Evolutionary conservation across 2,888 invertebrate genomes (phyloP), one percentile per base, ranked within the genome.

Genomic region (Athetis lepigone): DNA sequence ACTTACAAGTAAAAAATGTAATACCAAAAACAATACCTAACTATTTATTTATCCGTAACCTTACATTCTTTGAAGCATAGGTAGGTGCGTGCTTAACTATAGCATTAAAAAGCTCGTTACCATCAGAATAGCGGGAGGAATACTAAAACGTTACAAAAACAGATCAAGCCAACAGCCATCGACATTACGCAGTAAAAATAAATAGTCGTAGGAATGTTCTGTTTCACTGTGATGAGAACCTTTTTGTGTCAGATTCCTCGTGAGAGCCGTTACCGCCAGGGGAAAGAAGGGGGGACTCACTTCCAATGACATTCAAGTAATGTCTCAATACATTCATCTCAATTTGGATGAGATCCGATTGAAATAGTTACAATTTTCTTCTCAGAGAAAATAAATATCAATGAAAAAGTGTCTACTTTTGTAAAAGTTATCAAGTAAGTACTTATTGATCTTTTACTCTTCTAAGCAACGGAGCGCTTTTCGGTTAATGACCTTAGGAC

Each of bases 311-410:
- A 73, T 73, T 61, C 77, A 56, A 49, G 51, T 54, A 59, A 65
- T 49, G 62, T 74, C 56, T 63, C 50, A 40, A 67, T 43, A 62
- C 77, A 77, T 77, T 70, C 70, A 67, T 77, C 75, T 77, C 68
- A 68, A 77, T 77, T 77, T 77, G 51, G 51, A 46, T 25, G 60
- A 47, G 46, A 45, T 56, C 8, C 59, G 45, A 70, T 74, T 63
- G 77, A 73, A 74, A 65, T 49, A 51, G 51, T 62, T 54, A 60
- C 63, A 63, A 67, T 77, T 40, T 64, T 59, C 50, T 74, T 55
- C 37, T 19, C 19, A 65, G 37, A 50, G 40, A 45, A 42, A 67
- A 73, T 63, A 70, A 75, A 75, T 72, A 59, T 69, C 63, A 55
- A 73, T 73, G 69, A 49, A 61, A 70, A 65, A 16, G 27, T 66